Evolutionary conservation across 92 coral and sea anemone species (phyloP), one percentile per base, ranked within the genome.

Genomic region (Palythoa grandis): DNA sequence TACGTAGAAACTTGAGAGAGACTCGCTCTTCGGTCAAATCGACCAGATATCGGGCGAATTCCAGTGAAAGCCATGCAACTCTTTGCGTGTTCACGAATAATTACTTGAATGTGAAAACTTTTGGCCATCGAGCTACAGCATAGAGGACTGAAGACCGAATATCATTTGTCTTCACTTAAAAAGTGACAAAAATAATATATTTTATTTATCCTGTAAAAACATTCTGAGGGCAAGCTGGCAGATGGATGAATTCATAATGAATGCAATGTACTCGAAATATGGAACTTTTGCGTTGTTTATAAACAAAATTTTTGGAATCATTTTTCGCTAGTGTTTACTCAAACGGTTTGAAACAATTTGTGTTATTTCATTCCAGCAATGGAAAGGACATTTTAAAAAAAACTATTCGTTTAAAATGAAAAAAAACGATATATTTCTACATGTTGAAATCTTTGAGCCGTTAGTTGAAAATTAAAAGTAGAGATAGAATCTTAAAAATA

Each of bases 31-130:
- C 75, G 61, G 37, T 80, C 85, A 48, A 80, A 80, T 11, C 85
- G 85, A 4, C 85, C 85, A 7, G 85, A 0, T 0, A 80, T 11
- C 11, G 85, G 85, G 39, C 85, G 85, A 65, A 80, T 80, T 80
- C 85, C 85, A 47, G 85, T 80, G 60, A 80, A 80, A 66, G 85
- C 85, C 85, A 80, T 80, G 47, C 85, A 80, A 39, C 47, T 47
- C 66, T 80, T 80, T 63, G 85, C 39, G 85, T 80, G 85, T 66
- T 80, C 85, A 6, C 85, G 74, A 80, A 80, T 25, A 11, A 66
- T 66, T 22, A 80, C 74, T 66, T 80, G 75, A 14, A 80, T 47
- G 25, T 80, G 75, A 40, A 80, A 43, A 68, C 65, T 48, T 48
- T 80, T 80, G n/a, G 85, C 85, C 85, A 80, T 80, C 43, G 85